Conservation (phyloP, 1,140 invertebrate genomes). For the Galendromus occidentalis region DNA sequence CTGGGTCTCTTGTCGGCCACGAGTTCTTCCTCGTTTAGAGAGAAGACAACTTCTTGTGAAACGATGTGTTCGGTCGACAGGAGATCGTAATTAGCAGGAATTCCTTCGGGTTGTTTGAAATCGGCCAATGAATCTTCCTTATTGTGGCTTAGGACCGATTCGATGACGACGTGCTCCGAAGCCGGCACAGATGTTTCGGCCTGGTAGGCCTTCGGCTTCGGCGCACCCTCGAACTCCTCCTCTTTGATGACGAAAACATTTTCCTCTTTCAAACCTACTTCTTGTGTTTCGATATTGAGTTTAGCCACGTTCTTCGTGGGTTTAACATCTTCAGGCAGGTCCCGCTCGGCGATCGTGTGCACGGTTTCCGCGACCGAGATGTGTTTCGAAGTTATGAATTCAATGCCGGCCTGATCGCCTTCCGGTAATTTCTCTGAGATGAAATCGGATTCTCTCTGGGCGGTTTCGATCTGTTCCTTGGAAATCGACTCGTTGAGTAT, state of each 20-base stretch:
- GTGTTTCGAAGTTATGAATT: slow-evolving; percentile 16
- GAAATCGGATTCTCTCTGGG: slow-evolving; percentile 19
- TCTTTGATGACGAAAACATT: slow-evolving; percentile 11
- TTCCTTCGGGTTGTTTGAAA: slow-evolving; percentile 14
- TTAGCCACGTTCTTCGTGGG: neutral
- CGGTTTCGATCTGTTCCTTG: slow-evolving; percentile 17
- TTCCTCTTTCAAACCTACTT: neutral
- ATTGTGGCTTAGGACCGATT: slow-evolving; percentile 11
- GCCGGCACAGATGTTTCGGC: slow-evolving; percentile 16
- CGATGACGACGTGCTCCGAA: slow-evolving; percentile 16
- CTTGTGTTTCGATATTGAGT: neutral
- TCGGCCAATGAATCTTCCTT: slow-evolving; percentile 18
- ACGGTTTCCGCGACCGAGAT: slow-evolving; percentile 15
- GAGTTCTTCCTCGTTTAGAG: slow-evolving; percentile 11
- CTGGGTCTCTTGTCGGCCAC: slow-evolving; percentile 11
- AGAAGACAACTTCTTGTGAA: slow-evolving; percentile 16
- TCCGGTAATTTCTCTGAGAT: slow-evolving; percentile 15
- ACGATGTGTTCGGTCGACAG: slow-evolving; percentile 14
- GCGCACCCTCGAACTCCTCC: slow-evolving; percentile 13
- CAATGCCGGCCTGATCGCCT: slow-evolving; percentile 14
- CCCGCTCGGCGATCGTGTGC: slow-evolving; percentile 12
- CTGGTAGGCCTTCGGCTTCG: slow-evolving; percentile 9
- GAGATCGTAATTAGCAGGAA: slow-evolving; percentile 15
- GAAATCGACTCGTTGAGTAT: slow-evolving; percentile 17
- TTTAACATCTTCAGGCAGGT: neutral